Evolutionary conservation across 2,888 invertebrate species (phyloP), one percentile per base, ranked within the genome.

Genomic region (Chaitophorus viminalis): DNA sequence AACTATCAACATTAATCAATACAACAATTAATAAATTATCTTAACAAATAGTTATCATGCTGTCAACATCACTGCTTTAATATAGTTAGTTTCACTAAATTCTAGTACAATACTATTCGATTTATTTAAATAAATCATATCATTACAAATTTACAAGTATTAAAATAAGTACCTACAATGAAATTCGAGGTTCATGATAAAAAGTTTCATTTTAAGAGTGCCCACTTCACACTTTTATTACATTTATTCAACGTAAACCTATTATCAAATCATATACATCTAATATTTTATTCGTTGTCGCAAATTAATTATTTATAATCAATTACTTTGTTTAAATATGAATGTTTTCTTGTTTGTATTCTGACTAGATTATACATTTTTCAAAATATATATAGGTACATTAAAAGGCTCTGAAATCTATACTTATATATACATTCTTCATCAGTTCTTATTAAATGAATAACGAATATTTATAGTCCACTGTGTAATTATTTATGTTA

Each of bases 101-200:
- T 11, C 46, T 46, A 21, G 8, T 21, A 60, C 21, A 60, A n/a
- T n/a, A 60, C 60, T 60, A 21, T 60, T 21, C 60, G 25, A 60
- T 21, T 60, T 21, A 60, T 25, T 60, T 3, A 6, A 29, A 76
- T 29, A 29, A 76, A 76, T 76, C 76, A 9, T 17, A 46, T 76
- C 18, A 29, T 46, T 76, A 18, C n/a, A 76, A 76, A 14, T 46
- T 14, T 18, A n/a, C n/a, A n/a, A n/a, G n/a, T n/a, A n/a, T n/a
- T n/a, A n/a, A n/a, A n/a, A n/a, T n/a, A n/a, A n/a, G n/a, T 18
- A 46, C n/a, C 17, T 29, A 46, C 29, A 46, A 14, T 76, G 76
- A 18, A 29, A 76, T 76, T 76, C n/a, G 76, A 76, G 46, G 46
- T 76, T 76, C 29, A 17, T 76, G 46, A 76, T 76, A 76, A 76